phyloP scores from a whole-genome alignment of 1,140 invertebrate species.

The Conopomorpha cramerella region DNA sequence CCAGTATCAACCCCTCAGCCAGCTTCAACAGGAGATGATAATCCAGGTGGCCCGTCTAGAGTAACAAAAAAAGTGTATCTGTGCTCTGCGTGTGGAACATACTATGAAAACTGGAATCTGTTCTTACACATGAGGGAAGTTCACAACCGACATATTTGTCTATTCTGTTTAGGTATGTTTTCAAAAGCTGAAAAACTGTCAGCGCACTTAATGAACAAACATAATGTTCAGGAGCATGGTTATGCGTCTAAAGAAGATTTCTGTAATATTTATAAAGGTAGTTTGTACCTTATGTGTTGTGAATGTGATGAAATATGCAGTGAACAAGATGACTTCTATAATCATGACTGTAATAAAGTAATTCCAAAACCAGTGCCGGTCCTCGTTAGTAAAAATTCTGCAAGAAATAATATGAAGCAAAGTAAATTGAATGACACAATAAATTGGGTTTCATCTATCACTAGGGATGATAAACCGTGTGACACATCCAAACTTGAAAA shows the following conservation, averaged over 20 bases:
- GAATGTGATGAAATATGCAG: conserved; percentile 75
- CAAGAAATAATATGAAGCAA: conserved; percentile 35
- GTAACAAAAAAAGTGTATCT: conserved; percentile 76
- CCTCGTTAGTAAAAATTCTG: conserved; percentile 40
- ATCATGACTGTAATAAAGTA: conserved; percentile 67
- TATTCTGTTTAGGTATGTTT: conserved; percentile 80
- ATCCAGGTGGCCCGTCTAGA: conserved; percentile 59
- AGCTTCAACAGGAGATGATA: conserved; percentile 21
- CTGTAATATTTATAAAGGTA: conserved; percentile 66
- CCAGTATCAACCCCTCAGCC: conserved; percentile 38
- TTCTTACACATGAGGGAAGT: conserved; percentile 80
- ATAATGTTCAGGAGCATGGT: conserved; percentile 70
- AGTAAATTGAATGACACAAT: no score
- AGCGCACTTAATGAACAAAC: conserved; percentile 74
- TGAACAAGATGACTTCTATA: conserved; percentile 72
- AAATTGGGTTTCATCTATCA: no score
- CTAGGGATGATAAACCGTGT: no score
- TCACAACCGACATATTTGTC: conserved; percentile 76
- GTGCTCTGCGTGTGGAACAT: conserved; percentile 77
- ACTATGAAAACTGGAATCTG: conserved; percentile 83
- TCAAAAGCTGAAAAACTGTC: conserved; percentile 76
- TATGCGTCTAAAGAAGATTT: conserved; percentile 69
- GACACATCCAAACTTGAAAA: no score
- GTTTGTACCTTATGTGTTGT: conserved; percentile 77
- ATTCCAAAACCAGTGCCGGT: conserved; percentile 50